These are phyloP conservation scores for Distichodus sexfasciatus DNA, from an alignment of 2,797 vertebrate genomes.

Conservation along the genomic window DNA sequence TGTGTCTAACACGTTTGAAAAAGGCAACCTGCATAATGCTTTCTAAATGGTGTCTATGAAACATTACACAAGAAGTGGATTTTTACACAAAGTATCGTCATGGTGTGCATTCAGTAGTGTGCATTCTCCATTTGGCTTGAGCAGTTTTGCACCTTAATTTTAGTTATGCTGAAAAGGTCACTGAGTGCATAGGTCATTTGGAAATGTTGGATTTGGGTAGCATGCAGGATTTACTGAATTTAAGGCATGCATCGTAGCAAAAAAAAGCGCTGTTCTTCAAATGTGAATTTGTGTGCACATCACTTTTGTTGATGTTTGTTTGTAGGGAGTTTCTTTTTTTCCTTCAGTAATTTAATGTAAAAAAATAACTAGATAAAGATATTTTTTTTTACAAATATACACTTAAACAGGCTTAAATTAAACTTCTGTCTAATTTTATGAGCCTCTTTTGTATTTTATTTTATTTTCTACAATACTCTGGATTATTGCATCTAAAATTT, in stretches of 20 bases:
- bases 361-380: too few relatives aligned
- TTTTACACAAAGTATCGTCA: not conserved
- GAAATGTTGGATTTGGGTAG: slow-evolving; percentile 65
- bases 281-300: too few relatives aligned
- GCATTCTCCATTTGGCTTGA: not conserved
- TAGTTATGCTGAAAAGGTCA: not conserved
- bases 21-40: slow-evolving; percentile 29
- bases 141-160: not conserved
- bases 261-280: slow-evolving; percentile 54
- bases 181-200: not conserved
- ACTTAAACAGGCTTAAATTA: too few relatives aligned
- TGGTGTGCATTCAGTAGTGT: too few relatives aligned
- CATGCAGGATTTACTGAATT: slow-evolving; percentile 62
- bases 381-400: too few relatives aligned
- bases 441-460: too few relatives aligned
- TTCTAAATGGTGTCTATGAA: slow-evolving; percentile 13
- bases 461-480: too few relatives aligned
- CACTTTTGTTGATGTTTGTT: too few relatives aligned
- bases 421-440: too few relatives aligned
- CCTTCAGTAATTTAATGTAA: too few relatives aligned
- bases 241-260: slow-evolving; percentile 65
- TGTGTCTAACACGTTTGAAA: slow-evolving; percentile 30
- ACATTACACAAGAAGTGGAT: not conserved
- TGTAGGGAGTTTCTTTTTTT: too few relatives aligned
- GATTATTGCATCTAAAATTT: too few relatives aligned